A percentile compares a stretch with the other conserved stretches of the same genome.
phyloP scores from a whole-genome alignment of 2,888 invertebrate species.

The Dorcus hopei region DNA sequence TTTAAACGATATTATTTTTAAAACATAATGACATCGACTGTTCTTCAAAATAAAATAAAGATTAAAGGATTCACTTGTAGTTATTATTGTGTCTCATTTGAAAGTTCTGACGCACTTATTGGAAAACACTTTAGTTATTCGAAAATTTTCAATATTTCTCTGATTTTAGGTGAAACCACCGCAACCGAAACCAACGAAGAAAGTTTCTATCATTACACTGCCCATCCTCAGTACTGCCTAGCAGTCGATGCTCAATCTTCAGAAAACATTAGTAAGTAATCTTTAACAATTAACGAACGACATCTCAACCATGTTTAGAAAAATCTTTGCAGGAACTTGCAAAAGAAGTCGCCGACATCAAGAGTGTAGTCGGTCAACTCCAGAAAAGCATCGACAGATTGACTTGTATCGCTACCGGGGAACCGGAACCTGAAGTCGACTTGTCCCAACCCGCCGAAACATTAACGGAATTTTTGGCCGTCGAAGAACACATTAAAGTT shows the following conservation, averaged over 20 bases:
- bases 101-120: too few species aligned
- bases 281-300: too few species aligned
- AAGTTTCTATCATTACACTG: too few species aligned
- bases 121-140: too few species aligned
- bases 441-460: conserved; percentile 15
- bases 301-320: conserved; percentile 1
- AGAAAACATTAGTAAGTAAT: conserved; percentile 15
- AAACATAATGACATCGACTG: too few species aligned
- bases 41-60: too few species aligned
- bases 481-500: conserved; percentile 19
- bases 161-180: too few species aligned
- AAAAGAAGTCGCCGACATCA: conserved; percentile 12
- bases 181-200: too few species aligned
- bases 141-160: too few species aligned
- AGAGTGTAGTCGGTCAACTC: conserved; percentile 5
- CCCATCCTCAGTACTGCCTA: background rate
- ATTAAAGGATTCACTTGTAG: too few species aligned
- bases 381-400: conserved; percentile 18
- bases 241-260: conserved; percentile 3
- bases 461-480: conserved; percentile 16
- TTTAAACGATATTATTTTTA: too few species aligned
- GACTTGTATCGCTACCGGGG: conserved; percentile 16
- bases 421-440: conserved; percentile 17
- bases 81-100: too few species aligned
- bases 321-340: conserved; percentile 11